phyloP scores from a whole-genome alignment of 1,140 invertebrate genomes.

The Drosophila funebris region DNA sequence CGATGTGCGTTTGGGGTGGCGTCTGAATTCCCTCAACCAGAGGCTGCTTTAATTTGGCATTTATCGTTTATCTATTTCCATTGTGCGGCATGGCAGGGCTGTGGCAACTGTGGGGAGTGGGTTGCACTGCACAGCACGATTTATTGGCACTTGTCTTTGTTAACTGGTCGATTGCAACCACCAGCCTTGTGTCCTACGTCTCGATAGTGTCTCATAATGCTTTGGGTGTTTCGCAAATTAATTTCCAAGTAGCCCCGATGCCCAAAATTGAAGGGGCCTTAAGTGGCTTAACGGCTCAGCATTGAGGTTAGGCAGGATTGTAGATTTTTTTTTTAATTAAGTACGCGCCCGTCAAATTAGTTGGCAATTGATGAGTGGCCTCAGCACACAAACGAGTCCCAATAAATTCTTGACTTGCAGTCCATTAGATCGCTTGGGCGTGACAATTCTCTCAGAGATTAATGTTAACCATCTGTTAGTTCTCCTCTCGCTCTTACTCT shows the following conservation, averaged over 20 bases:
- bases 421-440: not conserved
- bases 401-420: not conserved
- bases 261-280: constrained; percentile 32
- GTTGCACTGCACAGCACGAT: not conserved
- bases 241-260: constrained; percentile 61
- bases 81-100: too few species aligned
- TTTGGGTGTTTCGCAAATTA: constrained; percentile 58
- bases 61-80: constrained; percentile 76
- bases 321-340: constrained; percentile 72
- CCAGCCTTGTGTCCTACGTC: too few species aligned
- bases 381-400: not conserved
- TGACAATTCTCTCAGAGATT: not conserved
- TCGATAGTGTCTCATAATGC: constrained; percentile 16
- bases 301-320: constrained; percentile 17
- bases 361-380: constrained; percentile 58
- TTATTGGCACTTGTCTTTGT: constrained; percentile 35
- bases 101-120: too few species aligned
- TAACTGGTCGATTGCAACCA: not conserved
- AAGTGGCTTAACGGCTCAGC: constrained; percentile 66
- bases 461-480: constrained; percentile 10
- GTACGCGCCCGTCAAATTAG: constrained; percentile 71
- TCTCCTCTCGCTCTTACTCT: not conserved
- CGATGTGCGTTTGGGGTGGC: constrained; percentile 2
- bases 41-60: constrained; percentile 63
- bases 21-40: not conserved